Conservation (phyloP, 2,888 invertebrate genomes). For the Drosophila maculinotata region DNA sequence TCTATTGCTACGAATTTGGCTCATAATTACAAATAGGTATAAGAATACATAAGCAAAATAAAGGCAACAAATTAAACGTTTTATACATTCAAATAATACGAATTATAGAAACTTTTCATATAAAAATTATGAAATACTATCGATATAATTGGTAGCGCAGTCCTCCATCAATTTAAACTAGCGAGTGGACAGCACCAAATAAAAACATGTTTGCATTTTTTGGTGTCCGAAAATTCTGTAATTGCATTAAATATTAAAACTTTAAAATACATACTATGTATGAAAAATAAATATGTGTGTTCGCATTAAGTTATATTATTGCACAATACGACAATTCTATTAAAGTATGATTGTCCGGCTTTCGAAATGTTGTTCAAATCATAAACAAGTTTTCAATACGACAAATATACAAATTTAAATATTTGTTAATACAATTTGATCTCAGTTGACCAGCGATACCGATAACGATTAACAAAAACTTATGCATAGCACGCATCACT, state of each 20-base stretch:
- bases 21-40: background rate
- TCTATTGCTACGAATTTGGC: background rate
- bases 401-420: slow-evolving; percentile 24
- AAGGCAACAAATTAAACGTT: too few species aligned
- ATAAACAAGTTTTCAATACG: slow-evolving; percentile 7
- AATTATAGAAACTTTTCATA: background rate
- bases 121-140: background rate
- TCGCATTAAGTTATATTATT: background rate
- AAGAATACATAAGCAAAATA: background rate
- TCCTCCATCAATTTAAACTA: background rate
- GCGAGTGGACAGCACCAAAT: slow-evolving; percentile 36
- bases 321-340: background rate
- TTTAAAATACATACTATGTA: slow-evolving; percentile 2
- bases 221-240: slow-evolving; percentile 17
- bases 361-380: background rate
- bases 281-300: slow-evolving; percentile 6
- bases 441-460: slow-evolving; percentile 27
- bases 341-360: background rate
- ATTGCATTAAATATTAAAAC: slow-evolving; percentile 21
- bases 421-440: slow-evolving; percentile 20
- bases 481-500: slow-evolving; percentile 55
- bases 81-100: background rate
- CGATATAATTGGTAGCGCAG: slow-evolving; percentile 10
- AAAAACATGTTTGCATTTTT: slow-evolving; percentile 43
- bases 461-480: slow-evolving; percentile 58